Base-by-base conservation (phyloP, 2,113 vertebrate genomes). In the Xenopus laevis region DNA sequence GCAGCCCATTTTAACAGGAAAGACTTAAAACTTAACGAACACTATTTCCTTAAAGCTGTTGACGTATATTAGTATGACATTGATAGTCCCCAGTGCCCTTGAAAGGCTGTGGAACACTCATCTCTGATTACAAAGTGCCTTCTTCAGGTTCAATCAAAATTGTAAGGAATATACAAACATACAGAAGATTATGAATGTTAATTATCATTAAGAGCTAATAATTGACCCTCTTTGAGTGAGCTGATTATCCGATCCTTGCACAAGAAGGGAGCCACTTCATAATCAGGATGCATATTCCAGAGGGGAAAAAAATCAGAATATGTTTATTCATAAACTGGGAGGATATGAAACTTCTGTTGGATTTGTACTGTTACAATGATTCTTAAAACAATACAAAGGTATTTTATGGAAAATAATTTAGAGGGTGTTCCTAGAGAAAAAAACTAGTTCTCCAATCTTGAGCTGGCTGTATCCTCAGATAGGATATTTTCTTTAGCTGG, bases 171-270 rank as follows among this genome's bases (percentile, higher is more conserved):
- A 77, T 67, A 70, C 58, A 77, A 69, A 70, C 74, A 70, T 67
- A 70, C 50, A 70, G 40, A 52, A 77, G 66, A 77, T 77, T 77
- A 44, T 64, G 52, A 69, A 77, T 77, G 74, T 70, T 76, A 69
- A 76, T 76, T 77, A 77, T 77, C 74, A 77, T 77, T 77, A 70
- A 77, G 74, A 57, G 67, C 50, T 77, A 77, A 77, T 77, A 77
- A 77, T 70, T 77, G 74, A 77, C 74, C 74, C 74, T 63, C 61
- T 69, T 70, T 63, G 30, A 53, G 70, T 47, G 20, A 64, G 66
- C 50, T 77, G 74, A 77, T 77, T 77, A 60, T 68, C 59, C 63
- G 55, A 77, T 69, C 58, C 46, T 77, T 77, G 65, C 74, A 70
- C 67, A 68, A 70, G 66, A 59, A 77, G 66, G 74, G 74, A 46